Evolutionary conservation across 1,140 invertebrate species (phyloP).

Genomic region (Lucilia cuprina): DNA sequence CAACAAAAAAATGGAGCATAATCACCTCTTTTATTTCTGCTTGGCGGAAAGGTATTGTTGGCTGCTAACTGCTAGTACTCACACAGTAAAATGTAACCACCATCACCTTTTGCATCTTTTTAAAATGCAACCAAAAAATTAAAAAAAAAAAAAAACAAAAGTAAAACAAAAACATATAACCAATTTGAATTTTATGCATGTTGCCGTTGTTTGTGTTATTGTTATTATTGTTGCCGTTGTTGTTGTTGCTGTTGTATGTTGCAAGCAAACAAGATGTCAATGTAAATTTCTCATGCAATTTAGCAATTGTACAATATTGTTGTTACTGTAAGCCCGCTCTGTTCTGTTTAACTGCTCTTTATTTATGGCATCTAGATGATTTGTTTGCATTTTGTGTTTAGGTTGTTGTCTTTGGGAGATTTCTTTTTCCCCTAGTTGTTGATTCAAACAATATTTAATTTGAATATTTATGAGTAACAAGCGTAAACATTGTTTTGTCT

Average conservation of each 20-base stretch:
- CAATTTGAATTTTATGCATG: constrained; percentile 11
- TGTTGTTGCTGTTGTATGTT: neutral
- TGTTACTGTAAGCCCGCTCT: neutral
- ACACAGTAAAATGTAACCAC: neutral
- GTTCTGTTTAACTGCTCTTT: neutral
- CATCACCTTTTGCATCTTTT: neutral
- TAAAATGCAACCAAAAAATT: neutral
- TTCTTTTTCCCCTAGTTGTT: neutral
- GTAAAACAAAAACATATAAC: neutral
- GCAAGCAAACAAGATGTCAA: constrained; percentile 26
- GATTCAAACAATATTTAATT: constrained; percentile 30
- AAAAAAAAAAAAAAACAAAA: no score
- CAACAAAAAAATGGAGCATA: neutral
- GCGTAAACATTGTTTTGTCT: constrained; percentile 20
- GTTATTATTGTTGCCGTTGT: no score
- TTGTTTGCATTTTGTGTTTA: constrained; percentile 28
- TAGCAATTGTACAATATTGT: constrained; percentile 19
- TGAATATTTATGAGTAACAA: constrained; percentile 35
- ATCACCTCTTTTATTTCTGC: neutral
- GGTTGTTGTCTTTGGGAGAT: neutral
- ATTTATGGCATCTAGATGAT: constrained; percentile 33
- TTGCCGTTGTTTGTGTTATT: neutral
- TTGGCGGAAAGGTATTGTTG: neutral
- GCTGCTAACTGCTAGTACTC: neutral
- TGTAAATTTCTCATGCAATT: constrained; percentile 26